Evolutionary conservation across 2,888 invertebrate genomes (phyloP).

Genomic region (Athetis lepigone): DNA sequence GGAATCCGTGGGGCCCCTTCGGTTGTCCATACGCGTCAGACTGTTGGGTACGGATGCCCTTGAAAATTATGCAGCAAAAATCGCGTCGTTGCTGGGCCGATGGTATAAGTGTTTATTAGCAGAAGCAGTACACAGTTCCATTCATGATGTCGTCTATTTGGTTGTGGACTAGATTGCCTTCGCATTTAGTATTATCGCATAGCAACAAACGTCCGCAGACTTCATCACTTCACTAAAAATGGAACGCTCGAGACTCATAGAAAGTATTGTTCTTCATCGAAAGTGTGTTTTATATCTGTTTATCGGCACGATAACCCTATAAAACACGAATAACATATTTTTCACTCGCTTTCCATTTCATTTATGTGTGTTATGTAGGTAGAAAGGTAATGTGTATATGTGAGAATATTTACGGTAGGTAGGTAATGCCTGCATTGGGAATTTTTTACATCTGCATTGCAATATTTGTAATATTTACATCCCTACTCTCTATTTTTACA

Average conservation of each 20-base stretch:
- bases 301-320: slow-evolving; percentile 71
- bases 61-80: slow-evolving; percentile 91
- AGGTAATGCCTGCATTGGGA: slow-evolving; percentile 48
- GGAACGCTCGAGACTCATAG: slow-evolving; percentile 84
- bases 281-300: slow-evolving; percentile 73
- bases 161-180: slow-evolving; percentile 65
- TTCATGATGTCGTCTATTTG: slow-evolving; percentile 70
- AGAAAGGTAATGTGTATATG: too few species aligned
- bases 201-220: slow-evolving; percentile 78
- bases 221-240: slow-evolving; percentile 85
- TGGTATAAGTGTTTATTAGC: slow-evolving; percentile 71
- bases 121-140: slow-evolving; percentile 75
- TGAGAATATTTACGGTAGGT: too few species aligned
- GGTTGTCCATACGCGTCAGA: slow-evolving; percentile 73
- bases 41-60: slow-evolving; percentile 83
- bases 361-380: slow-evolving; percentile 24
- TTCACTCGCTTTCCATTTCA: slow-evolving; percentile 58
- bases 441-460: slow-evolving; percentile 51
- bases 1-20: slow-evolving; percentile 70
- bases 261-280: slow-evolving; percentile 83
- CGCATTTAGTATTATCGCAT: slow-evolving; percentile 79
- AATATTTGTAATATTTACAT: slow-evolving; percentile 53
- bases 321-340: slow-evolving; percentile 51
- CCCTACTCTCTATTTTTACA: slow-evolving; percentile 64
- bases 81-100: slow-evolving; percentile 78